phyloP scores from a whole-genome alignment of 2,888 invertebrate genomes.

The Loripinus fragilis region DNA sequence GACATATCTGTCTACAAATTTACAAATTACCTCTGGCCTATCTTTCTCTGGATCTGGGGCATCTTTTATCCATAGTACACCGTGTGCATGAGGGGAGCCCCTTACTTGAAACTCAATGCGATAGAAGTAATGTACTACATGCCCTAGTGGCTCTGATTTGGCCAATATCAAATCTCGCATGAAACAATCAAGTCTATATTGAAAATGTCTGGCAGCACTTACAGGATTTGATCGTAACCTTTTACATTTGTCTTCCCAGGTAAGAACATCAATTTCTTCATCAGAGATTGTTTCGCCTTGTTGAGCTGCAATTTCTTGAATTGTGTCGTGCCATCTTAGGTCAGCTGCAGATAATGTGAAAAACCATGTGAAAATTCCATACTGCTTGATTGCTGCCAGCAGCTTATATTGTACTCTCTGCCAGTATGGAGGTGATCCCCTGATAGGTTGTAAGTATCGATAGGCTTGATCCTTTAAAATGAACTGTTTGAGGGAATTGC shows the following conservation, averaged over 20 bases:
- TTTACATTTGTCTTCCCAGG: constrained; percentile 29
- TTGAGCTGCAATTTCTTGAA: constrained; percentile 25
- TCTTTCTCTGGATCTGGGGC: not conserved
- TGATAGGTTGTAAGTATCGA: constrained; percentile 7
- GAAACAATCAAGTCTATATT: constrained; percentile 42
- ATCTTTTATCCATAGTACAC: constrained; percentile 36
- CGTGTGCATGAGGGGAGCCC: constrained; percentile 54
- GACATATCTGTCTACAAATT: constrained; percentile 33
- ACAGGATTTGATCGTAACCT: constrained; percentile 43
- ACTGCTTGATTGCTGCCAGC: constrained; percentile 44
- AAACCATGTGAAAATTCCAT: constrained; percentile 50
- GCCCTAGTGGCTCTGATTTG: constrained; percentile 42
- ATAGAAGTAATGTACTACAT: constrained; percentile 39
- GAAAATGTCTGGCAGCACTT: constrained; percentile 55
- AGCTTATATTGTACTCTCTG: constrained; percentile 41
- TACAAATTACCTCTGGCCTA: not conserved
- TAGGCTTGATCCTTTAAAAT: constrained; percentile 38
- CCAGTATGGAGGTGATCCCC: constrained; percentile 52
- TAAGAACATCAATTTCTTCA: constrained; percentile 13
- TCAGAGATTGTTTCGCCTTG: not conserved
- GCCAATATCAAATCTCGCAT: constrained; percentile 30
- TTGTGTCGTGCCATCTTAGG: constrained; percentile 43
- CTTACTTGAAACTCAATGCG: constrained; percentile 21
- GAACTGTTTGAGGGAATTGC: constrained; percentile 19
- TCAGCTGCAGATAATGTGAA: constrained; percentile 46